phyloP scores from a whole-genome alignment of 2,888 invertebrate genomes.

The Glaucopsyche alexis region DNA sequence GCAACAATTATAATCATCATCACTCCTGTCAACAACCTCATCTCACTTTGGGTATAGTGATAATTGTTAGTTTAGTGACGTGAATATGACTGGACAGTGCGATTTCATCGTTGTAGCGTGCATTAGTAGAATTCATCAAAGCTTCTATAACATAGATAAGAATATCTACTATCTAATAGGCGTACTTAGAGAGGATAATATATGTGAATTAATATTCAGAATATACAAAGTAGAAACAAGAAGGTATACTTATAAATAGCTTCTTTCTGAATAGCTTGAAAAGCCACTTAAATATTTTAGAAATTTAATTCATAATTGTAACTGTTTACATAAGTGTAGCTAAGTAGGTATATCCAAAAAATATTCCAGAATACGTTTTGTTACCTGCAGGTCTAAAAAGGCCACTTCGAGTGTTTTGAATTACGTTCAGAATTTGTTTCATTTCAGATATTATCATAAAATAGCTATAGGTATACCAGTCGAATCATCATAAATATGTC shows the following conservation, averaged over 20 bases:
- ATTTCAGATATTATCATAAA: too few species aligned
- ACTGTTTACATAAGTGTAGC: background rate
- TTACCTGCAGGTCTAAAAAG: too few species aligned
- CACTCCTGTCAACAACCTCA: background rate
- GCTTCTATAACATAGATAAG: too few species aligned
- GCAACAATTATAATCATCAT: slow-evolving; percentile 7
- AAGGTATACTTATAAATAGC: background rate
- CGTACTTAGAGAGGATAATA: background rate
- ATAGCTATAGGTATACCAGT: too few species aligned
- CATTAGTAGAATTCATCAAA: too few species aligned
- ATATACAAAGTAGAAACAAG: slow-evolving; percentile 13
- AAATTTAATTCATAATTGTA: background rate
- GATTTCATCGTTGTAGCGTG: too few species aligned
- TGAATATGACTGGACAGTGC: too few species aligned
- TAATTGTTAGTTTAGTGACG: background rate
- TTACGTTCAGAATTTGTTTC: too few species aligned
- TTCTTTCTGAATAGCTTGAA: background rate
- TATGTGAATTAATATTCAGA: background rate
- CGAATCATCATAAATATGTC: too few species aligned
- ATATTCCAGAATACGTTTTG: background rate
- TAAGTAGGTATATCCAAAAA: background rate
- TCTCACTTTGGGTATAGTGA: background rate
- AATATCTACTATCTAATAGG: too few species aligned
- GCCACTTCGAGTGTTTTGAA: too few species aligned
- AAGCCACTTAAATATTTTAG: slow-evolving; percentile 2